Evolutionary conservation across 2,113 vertebrate genomes (phyloP).

Genomic region (Dipodomys ordii): DNA sequence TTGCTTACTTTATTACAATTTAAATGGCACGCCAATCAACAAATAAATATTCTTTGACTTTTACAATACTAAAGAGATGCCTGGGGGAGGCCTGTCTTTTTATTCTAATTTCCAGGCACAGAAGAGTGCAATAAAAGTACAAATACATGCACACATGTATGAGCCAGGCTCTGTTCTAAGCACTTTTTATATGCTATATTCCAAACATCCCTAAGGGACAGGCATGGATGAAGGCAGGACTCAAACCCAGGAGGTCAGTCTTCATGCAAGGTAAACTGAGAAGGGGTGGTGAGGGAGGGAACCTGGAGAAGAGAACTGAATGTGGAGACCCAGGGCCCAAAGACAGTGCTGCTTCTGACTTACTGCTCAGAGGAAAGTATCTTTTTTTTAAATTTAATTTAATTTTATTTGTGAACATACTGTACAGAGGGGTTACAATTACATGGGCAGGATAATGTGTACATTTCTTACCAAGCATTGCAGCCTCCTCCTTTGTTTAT

Average conservation of each 20-base stretch:
- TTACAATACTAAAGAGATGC: not conserved
- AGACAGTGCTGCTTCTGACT: not conserved
- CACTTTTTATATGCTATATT: not conserved
- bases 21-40: not conserved
- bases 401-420: no score
- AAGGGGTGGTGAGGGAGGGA: not conserved
- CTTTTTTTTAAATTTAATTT: no score
- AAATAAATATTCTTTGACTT: not conserved
- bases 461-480: no score
- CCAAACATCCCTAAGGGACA: not conserved
- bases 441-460: no score
- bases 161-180: not conserved
- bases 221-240: not conserved
- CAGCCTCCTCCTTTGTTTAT: no score
- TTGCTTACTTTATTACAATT: not conserved
- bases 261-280: not conserved
- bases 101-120: not conserved
- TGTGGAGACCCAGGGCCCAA: not conserved
- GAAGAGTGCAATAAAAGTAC: not conserved
- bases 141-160: not conserved
- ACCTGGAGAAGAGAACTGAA: rapidly evolving
- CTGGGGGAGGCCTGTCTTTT: not conserved
- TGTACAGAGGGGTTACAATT: no score
- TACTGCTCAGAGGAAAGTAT: not conserved
- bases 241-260: no score